phyloP scores from a whole-genome alignment of 2,113 vertebrate species.

The Istiophorus platypterus region DNA sequence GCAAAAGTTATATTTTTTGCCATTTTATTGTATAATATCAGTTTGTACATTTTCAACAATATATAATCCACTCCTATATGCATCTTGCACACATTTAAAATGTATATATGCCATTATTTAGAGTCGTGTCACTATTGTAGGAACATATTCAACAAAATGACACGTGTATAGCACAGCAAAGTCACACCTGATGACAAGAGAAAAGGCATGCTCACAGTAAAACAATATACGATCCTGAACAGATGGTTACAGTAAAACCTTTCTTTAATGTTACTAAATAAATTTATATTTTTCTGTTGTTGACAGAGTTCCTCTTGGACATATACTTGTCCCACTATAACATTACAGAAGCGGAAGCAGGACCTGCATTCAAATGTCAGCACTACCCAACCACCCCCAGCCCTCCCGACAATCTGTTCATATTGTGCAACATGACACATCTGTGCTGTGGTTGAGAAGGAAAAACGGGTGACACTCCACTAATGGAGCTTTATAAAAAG shows the following conservation, averaged over 20 bases:
- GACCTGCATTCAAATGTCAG: slow-evolving; percentile 53
- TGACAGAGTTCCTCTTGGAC: slow-evolving; percentile 19
- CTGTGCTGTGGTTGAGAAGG: slow-evolving; percentile 21
- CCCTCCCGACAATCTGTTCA: slow-evolving; percentile 22
- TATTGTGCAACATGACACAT: slow-evolving; percentile 44
- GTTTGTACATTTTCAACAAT: slow-evolving; percentile 67
- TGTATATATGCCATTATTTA: slow-evolving; percentile 54
- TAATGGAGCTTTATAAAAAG: slow-evolving; percentile 13
- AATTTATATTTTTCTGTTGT: slow-evolving; percentile 16
- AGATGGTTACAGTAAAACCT: slow-evolving; percentile 38
- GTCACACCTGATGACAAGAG: slow-evolving; percentile 48
- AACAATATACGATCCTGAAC: slow-evolving; percentile 56
- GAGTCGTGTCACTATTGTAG: slow-evolving; percentile 38
- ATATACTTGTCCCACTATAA: slow-evolving; percentile 30
- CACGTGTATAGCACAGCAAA: slow-evolving; percentile 56
- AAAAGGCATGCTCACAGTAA: slow-evolving; percentile 73
- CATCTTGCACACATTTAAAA: slow-evolving; percentile 67
- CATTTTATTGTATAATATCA: slow-evolving; percentile 75
- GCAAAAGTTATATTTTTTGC: neutral
- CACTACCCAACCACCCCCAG: neutral
- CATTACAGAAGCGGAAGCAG: slow-evolving; percentile 31
- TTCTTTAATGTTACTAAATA: slow-evolving; percentile 21
- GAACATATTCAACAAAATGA: slow-evolving; percentile 50
- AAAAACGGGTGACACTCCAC: neutral
- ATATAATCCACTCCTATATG: slow-evolving; percentile 71